Evolutionary conservation across 2,888 invertebrate species (phyloP), one percentile per base, ranked within the genome.

Genomic region (Pheosia tremula): DNA sequence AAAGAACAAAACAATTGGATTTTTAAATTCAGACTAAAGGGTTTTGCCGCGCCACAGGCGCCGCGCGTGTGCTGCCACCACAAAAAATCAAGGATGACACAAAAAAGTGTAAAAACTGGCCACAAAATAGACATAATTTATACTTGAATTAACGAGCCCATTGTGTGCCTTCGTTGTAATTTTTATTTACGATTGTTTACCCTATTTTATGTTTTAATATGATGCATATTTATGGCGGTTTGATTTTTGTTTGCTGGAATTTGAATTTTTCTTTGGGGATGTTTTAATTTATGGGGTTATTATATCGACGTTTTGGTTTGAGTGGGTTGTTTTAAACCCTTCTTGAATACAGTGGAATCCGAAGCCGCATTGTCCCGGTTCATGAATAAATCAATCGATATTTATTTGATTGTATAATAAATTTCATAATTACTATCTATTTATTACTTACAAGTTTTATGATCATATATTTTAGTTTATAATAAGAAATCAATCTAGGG

Each of bases 101-200:
- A 89, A 90, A 92, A 90, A 90, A 90, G 92, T 91, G 91, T 91
- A 90, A 93, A 56, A 89, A 82, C 84, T 82, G 79, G 79, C 83
- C 86, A 89, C 88, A 87, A 88, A 89, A 90, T 87, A 88, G 86
- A 87, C 89, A 92, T 93, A 90, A 91, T 88, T 92, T 92, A 92
- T 90, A 83, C 73, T 79, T 78, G 84, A 89, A 91, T 90, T 91
- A 91, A 92, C 85, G 89, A 88, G 70, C 78, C 82, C 81, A 86
- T 90, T 91, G 91, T 93, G 83, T 87, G 86, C 85, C 88, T 91
- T 89, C 80, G 84, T 83, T 90, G 87, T 91, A 88, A 90, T 90
- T 86, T 91, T 92, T 92, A 93, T 93, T 93, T 92, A 93, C 88
- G 90, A 91, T 92, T 93, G 92, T 93, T 93, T 93, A 92, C 86